These are phyloP conservation scores for Noctuana brunneofusca DNA, from an alignment of 2,888 invertebrate species.

Conservation along the genomic window DNA sequence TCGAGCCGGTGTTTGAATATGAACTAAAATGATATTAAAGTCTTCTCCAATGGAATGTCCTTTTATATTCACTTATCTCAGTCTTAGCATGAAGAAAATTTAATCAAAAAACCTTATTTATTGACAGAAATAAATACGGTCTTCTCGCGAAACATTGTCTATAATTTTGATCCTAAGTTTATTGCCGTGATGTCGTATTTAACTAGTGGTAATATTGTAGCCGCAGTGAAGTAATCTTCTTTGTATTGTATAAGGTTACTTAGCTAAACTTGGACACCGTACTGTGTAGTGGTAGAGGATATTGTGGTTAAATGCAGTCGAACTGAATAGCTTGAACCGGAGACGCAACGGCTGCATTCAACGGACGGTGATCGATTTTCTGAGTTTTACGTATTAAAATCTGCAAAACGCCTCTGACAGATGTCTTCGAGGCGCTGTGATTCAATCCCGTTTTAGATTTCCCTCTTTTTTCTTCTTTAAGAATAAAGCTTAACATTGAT, in stretches of 20 bases:
- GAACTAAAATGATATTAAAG: neutral
- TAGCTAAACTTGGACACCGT: neutral
- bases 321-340: conserved; percentile 4
- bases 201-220: too few relatives aligned
- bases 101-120: neutral
- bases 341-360: conserved; percentile 11
- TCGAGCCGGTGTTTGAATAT: neutral
- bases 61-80: neutral
- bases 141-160: too few relatives aligned
- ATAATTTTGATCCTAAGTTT: too few relatives aligned
- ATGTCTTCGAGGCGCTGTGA: conserved; percentile 53
- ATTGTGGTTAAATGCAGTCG: conserved; percentile 3
- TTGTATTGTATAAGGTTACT: neutral
- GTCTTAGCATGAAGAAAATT: neutral
- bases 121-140: neutral
- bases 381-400: conserved; percentile 56
- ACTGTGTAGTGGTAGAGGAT: neutral
- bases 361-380: conserved; percentile 17
- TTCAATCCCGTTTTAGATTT: conserved; percentile 58
- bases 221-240: too few relatives aligned
- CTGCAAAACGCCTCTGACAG: conserved; percentile 55
- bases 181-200: too few relatives aligned
- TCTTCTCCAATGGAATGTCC: neutral
- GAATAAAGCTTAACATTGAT: conserved; percentile 42
- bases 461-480: conserved; percentile 49